These are phyloP conservation scores for Temnopleurus reevesii DNA, from an alignment of 53 echinoderm and acorn worm genomes.

Conservation along the genomic window DNA sequence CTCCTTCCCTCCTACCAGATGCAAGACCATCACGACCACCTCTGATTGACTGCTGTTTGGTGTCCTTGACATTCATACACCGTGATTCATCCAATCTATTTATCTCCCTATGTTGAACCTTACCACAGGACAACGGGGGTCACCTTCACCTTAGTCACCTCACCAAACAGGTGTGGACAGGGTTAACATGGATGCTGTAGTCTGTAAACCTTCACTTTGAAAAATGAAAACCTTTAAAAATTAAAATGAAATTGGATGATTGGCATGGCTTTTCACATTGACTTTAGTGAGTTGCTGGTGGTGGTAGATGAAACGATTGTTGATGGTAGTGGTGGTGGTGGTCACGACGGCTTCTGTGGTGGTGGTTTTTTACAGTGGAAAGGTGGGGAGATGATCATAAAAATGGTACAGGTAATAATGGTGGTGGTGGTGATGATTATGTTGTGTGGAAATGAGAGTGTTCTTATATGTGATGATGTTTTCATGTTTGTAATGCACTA, in stretches of 20 bases:
- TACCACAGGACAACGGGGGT: constrained; percentile 23
- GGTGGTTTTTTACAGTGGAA: no score
- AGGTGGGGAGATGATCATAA: no score
- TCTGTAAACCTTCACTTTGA: neutral
- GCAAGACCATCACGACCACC: neutral
- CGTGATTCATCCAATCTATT: neutral
- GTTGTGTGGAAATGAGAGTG: neutral
- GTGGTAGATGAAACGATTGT: neutral
- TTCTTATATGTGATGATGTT: neutral
- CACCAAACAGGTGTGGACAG: neutral
- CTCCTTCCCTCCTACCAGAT: neutral
- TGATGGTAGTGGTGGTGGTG: neutral
- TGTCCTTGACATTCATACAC: constrained; percentile 4
- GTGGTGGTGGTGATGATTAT: no score
- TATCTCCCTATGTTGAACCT: neutral
- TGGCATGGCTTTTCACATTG: neutral
- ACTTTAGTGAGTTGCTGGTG: neutral
- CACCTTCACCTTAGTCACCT: neutral
- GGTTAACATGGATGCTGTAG: neutral
- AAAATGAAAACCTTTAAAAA: neutral
- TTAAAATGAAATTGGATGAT: neutral
- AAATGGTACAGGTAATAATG: no score
- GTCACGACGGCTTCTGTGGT: neutral
- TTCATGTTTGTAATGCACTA: neutral
- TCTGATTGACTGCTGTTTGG: neutral